Base-by-base conservation (phyloP, 2,888 invertebrate species). In the Ypsolopha sequella region DNA sequence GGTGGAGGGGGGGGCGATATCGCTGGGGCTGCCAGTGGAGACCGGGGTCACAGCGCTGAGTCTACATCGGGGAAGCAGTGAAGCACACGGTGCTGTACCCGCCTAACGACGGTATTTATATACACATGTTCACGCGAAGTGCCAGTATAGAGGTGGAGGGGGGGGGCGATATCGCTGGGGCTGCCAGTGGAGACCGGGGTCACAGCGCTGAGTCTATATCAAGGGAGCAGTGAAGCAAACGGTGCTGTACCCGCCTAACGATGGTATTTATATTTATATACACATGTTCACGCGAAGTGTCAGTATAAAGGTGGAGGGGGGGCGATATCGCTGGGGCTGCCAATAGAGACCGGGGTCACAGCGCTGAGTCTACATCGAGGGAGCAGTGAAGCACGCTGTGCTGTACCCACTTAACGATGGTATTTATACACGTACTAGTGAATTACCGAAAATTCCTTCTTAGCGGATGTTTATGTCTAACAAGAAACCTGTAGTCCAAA, bases 211-310 rank as follows among this genome's bases (percentile, higher is more conserved):
- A 77, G 75, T 87, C 1, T 66, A 65, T 58, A 77, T 87, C 6
- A 82, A 84, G 45, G 86, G 84, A 0, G 76, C 76, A 0, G 82
- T 86, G 1, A 81, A 87, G n/a, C 81, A 80, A 47, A 87, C 87
- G 0, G 78, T 81, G 0, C 56, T 87, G 1, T 85, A 86, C 48
- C 85, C 86, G 7, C 85, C 86, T 0, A 80, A 79, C 56, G 85
- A 81, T 46, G 84, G 87, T 84, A 54, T 64, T 24, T 24, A 24
- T n/a, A n/a, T 24, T n/a, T n/a, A n/a, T n/a, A n/a, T n/a, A 24
- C 24, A 24, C 24, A 24, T 24, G 24, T 24, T 24, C 24, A 24
- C 24, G 4, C 24, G 24, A 24, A 4, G 24, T 24, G 24, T 4
- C 4, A 24, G 4, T 24, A 76, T 41, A 66, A 80, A 0, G 80